Base-by-base conservation (phyloP, 1,140 invertebrate genomes). In the Drosophila subpulchrella region DNA sequence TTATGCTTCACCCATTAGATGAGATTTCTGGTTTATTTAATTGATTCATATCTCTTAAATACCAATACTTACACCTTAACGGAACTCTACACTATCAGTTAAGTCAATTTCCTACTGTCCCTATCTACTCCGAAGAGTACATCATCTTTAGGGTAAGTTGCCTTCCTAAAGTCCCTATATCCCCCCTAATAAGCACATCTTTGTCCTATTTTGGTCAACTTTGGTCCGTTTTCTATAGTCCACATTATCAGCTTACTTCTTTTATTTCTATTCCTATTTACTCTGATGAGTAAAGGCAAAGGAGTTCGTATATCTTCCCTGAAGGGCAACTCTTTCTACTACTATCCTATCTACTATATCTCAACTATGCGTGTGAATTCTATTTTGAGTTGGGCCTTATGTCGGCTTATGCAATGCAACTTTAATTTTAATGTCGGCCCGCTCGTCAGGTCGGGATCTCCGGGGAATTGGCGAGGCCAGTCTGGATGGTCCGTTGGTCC, bases 301-400 rank as follows among this genome's bases (percentile, higher is more conserved):
- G 27, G 5, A 27, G 27, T 27, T 27, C 27, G 0, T 2, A 27
- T 4, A 27, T 27, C 27, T 27, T 5, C 5, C 27, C 27, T 27
- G 27, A 20, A 20, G 20, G 20, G 20, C 20, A 20, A 20, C 20
- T 20, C 20, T 20, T 20, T 20, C 20, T 20, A 20, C 20, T 20
- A 20, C 20, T 0, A 4, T 5, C 27, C 27, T 5, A 27, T 27
- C 27, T 4, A 27, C 27, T 5, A 3, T 27, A 27, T 27, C 27
- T 27, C 27, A 27, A 4, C 27, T 27, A 27, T 27, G 27, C 27
- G 27, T 27, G 27, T 5, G 47, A 30, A 48, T 30, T 24, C 7
- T 50, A 42, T 81, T 85, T 85, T 78, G 78, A 86, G 86, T 86
- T 82, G 53, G 61, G 57, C 70, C 32, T 47, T 57, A 24, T 39